Base-by-base conservation (phyloP, 2,888 invertebrate species). In the Mythimna pallens region DNA sequence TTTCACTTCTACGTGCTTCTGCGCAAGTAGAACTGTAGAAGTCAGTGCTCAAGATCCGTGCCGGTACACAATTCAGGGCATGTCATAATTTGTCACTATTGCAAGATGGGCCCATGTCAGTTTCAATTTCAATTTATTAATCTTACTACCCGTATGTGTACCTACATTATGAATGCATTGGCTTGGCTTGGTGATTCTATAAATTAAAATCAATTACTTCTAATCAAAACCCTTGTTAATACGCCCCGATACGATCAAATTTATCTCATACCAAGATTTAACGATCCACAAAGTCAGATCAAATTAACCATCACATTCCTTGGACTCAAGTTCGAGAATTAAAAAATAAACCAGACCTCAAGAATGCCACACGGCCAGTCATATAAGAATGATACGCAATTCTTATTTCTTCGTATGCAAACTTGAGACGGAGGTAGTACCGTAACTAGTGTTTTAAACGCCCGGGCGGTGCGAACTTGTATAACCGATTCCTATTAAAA, bases 391-490 rank as follows among this genome's bases (percentile, higher is more conserved):
- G 82, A 86, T 78, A 84, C 61, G 52, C 47, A 66, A 70, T 73
- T 82, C 80, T 78, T 80, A 83, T 82, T 84, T 81, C 73, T 65
- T 62, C 76, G 76, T 83, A 77, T 81, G 81, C 81, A 81, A 86
- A 86, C 81, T 25, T 54, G 79, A 86, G 81, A 64, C 73, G 64
- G 6, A 20, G 47, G 0, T 14, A 47, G 47, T 47, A 4, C 47
- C 47, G 47, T 47, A 47, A 47, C 7, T 47, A 47, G 47, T 20
- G 6, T 47, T 47, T 47, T 47, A 47, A 47, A 47, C 17, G 17
- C 47, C 47, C 20, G 17, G n/a, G n/a, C n/a, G n/a, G 47, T 5
- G 47, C 47, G 17, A 14, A 47, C 17, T 47, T 47, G 6, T 47
- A 20, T 7, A 17, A 17, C 3, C 3, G 4, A 9, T 2, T 2